These are phyloP conservation scores for Peucedramus taeniatus DNA, from an alignment of 2,113 vertebrate species.

Conservation along the genomic window DNA sequence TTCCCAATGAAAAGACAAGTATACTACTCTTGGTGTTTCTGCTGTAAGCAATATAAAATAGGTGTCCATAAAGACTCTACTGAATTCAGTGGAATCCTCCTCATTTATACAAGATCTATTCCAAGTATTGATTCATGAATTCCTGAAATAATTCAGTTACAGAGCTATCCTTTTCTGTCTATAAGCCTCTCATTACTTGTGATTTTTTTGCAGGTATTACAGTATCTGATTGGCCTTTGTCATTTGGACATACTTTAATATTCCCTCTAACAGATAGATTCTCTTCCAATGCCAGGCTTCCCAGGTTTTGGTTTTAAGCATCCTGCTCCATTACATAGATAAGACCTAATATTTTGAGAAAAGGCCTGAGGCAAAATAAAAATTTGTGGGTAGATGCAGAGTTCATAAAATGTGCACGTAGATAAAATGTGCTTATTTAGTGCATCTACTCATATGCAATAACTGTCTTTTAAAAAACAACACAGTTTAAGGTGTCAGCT, in stretches of 20 bases:
- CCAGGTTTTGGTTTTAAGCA: neutral
- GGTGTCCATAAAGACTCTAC: neutral
- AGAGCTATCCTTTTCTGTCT: neutral
- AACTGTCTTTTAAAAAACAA: neutral
- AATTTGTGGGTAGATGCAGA: neutral
- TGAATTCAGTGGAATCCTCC: neutral
- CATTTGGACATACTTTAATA: neutral
- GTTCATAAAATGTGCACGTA: neutral
- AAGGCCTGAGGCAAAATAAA: neutral
- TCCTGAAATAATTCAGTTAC: neutral
- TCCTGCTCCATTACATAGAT: neutral
- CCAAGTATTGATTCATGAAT: neutral
- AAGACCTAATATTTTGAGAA: neutral
- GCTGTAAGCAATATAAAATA: neutral
- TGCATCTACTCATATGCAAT: neutral
- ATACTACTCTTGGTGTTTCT: neutral
- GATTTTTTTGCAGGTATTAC: neutral
- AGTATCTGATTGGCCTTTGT: neutral
- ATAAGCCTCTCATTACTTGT: neutral
- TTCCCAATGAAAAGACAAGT: neutral
- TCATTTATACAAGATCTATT: neutral
- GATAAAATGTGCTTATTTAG: neutral
- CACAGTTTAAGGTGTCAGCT: neutral
- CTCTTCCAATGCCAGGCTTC: neutral
- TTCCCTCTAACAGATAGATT: neutral